Base-by-base conservation (phyloP, 2,797 vertebrate species). In the Hippopotamyrus pictus region DNA sequence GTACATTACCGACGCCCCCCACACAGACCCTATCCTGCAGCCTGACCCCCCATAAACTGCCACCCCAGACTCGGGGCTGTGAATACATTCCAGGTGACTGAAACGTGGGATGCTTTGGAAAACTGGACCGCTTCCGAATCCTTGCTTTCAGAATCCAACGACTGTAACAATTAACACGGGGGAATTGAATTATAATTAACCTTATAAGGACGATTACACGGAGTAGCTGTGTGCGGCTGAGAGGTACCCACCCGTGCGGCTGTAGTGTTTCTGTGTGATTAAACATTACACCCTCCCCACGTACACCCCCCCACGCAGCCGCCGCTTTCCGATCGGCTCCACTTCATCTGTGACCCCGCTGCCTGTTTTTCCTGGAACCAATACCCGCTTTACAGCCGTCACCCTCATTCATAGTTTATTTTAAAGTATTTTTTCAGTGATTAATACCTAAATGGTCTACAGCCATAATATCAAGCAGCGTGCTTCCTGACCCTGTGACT, bases 111-210 rank as follows among this genome's bases (percentile, higher is more conserved):
- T 14, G 37, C 48, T 53, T 14, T 50, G 48, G 83, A 53, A 79
- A 53, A 53, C 46, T 25, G 46, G 22, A 25, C 50, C 5, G 48
- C 83, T 85, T 85, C 44, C 46, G 50, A 85, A 85, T 29, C n/a
- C n/a, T 69, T 14, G 12, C 29, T 73, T 73, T 73, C 65, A 37
- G 29, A 79, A n/a, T 44, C 37, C 37, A 9, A n/a, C 0, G 17
- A 79, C 33, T 79, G 73, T 79, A 79, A 44, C 73, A 79, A 79
- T 79, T 79, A 79, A 79, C 37, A 11, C 29, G 29, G 29, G 65
- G 65, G 73, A n/a, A 79, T 79, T 79, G 73, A 79, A 79, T 79
- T 41, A 44, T 79, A 79, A 79, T 79, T 79, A 44, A 79, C 73
- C 73, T 41, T 79, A 79, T 79, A 41, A 19, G 33, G 33, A 44